A percentile compares a stretch with the other conserved stretches of the same genome.
Evolutionary conservation across 2,888 invertebrate species (phyloP).

Genomic region (Agonopterix alstromeriana): DNA sequence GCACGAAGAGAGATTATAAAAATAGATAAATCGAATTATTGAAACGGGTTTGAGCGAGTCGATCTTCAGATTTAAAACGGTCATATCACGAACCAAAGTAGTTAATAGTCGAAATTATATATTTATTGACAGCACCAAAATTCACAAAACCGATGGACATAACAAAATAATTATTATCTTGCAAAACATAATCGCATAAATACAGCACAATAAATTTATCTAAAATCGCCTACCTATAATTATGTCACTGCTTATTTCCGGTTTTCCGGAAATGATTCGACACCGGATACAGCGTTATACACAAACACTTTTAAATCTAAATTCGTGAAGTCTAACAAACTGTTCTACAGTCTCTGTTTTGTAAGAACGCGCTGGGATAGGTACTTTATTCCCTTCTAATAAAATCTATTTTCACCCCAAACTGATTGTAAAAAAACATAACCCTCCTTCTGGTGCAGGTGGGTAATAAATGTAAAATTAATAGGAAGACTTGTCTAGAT

Average conservation of each 20-base stretch:
- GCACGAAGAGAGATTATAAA: too few relatives aligned
- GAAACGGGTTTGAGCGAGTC: too few relatives aligned
- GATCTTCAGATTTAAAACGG: too few relatives aligned
- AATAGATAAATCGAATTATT: too few relatives aligned
- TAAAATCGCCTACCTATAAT: slow-evolving; percentile 18
- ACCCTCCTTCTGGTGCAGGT: too few relatives aligned
- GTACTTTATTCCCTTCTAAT: background rate
- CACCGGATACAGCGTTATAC: slow-evolving; percentile 2
- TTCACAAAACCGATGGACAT: slow-evolving; percentile 20
- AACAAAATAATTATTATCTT: slow-evolving; percentile 16
- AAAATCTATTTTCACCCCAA: too few relatives aligned
- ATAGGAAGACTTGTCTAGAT: too few relatives aligned
- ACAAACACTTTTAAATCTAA: slow-evolving; percentile 11
- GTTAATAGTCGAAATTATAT: background rate
- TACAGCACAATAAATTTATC: slow-evolving; percentile 20
- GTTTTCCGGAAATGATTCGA: background rate
- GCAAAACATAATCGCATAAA: slow-evolving; percentile 18
- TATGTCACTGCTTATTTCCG: slow-evolving; percentile 6
- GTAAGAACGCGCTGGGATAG: slow-evolving; percentile 1
- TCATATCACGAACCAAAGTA: background rate
- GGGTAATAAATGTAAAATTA: too few relatives aligned
- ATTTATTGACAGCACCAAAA: slow-evolving; percentile 28
- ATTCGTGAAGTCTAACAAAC: slow-evolving; percentile 5
- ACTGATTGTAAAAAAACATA: too few relatives aligned
- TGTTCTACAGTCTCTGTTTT: slow-evolving; percentile 4